Conservation (phyloP, 1,140 invertebrate genomes). For the Tenebrio molitor region DNA sequence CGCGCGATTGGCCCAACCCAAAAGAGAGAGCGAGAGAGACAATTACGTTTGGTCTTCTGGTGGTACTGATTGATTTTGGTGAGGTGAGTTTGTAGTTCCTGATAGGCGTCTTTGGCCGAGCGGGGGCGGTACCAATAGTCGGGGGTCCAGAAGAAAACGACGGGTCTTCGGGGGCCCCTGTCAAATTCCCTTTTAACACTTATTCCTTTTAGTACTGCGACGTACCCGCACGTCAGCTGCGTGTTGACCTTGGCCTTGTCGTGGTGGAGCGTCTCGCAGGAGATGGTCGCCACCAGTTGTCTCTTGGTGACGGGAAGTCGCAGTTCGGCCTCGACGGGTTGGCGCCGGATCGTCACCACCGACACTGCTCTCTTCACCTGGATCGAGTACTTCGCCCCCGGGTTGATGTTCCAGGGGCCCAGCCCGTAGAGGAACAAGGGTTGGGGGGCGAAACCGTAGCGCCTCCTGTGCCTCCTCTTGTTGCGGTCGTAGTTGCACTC, state of each 20-base stretch:
- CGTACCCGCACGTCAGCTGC: conserved; percentile 18
- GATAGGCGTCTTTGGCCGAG: conserved; percentile 66
- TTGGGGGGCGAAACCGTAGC: conserved; percentile 66
- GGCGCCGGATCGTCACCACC: conserved; percentile 63
- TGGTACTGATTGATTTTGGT: conserved; percentile 52
- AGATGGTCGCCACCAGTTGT: conserved; percentile 67
- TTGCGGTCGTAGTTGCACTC: conserved; percentile 50
- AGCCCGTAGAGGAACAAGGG: conserved; percentile 68
- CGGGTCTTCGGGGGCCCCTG: conserved; percentile 45
- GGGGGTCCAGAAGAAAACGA: conserved; percentile 71
- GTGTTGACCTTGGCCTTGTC: background rate
- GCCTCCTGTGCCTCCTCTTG: conserved; percentile 51
- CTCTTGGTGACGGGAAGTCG: conserved; percentile 65
- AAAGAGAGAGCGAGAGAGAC: too few species aligned
- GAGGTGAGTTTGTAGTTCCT: conserved; percentile 66
- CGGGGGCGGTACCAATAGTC: conserved; percentile 71
- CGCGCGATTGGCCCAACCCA: too few species aligned
- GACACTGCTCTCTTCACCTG: conserved; percentile 67
- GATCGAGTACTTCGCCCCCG: conserved; percentile 67
- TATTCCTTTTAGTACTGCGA: too few species aligned
- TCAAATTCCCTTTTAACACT: conserved; percentile 45
- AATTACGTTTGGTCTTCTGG: conserved; percentile 18
- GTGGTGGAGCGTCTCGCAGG: conserved; percentile 56
- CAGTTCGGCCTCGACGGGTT: conserved; percentile 63
- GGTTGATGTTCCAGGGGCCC: conserved; percentile 68